These are phyloP conservation scores for Serinus canaria DNA, from an alignment of 2,113 vertebrate genomes.

Conservation along the genomic window DNA sequence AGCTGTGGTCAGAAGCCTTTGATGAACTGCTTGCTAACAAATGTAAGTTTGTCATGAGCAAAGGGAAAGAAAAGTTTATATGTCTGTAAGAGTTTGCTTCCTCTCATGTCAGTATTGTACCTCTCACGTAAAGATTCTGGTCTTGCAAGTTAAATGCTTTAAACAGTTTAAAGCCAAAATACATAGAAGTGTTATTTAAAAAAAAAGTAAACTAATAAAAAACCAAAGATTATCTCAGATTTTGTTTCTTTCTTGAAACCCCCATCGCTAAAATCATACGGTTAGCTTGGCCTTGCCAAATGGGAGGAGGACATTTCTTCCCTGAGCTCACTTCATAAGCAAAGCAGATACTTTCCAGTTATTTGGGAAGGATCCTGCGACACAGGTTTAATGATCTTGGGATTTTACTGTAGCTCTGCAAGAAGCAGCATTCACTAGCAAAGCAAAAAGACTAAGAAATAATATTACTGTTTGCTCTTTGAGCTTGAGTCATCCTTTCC, in stretches of 20 bases:
- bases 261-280: background rate
- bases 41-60: conserved; percentile 77
- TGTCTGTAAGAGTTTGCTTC: background rate
- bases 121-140: background rate
- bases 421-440: background rate
- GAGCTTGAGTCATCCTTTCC: conserved; percentile 57
- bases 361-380: background rate
- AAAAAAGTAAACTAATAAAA: background rate
- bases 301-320: background rate
- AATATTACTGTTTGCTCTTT: background rate
- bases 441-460: background rate
- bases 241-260: background rate
- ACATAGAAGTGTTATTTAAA: background rate
- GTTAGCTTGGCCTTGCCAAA: background rate
- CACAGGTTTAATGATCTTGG: background rate
- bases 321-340: background rate
- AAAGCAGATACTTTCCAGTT: background rate
- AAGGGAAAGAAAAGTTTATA: background rate
- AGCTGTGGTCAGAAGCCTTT: conserved; percentile 86
- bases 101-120: background rate
- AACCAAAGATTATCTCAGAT: background rate
- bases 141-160: background rate
- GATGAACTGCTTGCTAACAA: conserved; percentile 87
- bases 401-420: background rate
- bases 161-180: background rate